Evolutionary conservation across 2,888 invertebrate genomes (phyloP).

Genomic region (Elmis aenea): DNA sequence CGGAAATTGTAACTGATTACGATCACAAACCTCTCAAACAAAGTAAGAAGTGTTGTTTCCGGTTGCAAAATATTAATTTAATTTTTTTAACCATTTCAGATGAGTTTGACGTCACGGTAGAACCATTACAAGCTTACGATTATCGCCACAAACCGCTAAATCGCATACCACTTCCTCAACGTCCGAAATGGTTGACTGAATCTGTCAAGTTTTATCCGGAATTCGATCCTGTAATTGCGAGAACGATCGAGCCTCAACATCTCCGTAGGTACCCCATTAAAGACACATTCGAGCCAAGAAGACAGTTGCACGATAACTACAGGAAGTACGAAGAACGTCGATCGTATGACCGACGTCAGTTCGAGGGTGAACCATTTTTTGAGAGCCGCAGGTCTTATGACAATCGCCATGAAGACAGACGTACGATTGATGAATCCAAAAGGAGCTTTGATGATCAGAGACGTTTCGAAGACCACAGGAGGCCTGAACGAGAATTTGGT

Average conservation of each 20-base stretch:
- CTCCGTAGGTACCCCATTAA: conserved; percentile 15
- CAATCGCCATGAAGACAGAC: background rate
- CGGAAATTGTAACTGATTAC: conserved; percentile 65
- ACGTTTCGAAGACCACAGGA: conserved; percentile 5
- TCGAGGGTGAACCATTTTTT: background rate
- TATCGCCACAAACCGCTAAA: conserved; percentile 59
- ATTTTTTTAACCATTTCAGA: conserved; percentile 31
- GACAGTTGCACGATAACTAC: background rate
- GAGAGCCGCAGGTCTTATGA: background rate
- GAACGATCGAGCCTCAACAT: conserved; percentile 24
- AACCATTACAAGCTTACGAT: conserved; percentile 64
- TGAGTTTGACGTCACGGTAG: conserved; percentile 51
- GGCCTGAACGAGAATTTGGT: conserved; percentile 18
- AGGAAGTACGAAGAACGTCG: conserved; percentile 10
- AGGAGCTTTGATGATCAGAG: conserved; percentile 9
- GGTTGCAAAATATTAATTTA: too few relatives aligned
- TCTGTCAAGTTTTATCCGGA: conserved; percentile 38
- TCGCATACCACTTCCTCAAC: conserved; percentile 43
- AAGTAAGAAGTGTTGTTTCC: too few relatives aligned
- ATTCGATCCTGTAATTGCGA: conserved; percentile 35
- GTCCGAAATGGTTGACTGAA: conserved; percentile 41
- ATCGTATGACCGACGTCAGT: conserved; percentile 3
- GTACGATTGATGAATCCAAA: conserved; percentile 6
- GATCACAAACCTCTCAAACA: conserved; percentile 56
- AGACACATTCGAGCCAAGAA: conserved; percentile 7